Percentiles rank a stretch among this genome's conserved stretches.
These are phyloP conservation scores for Eueides isabella DNA, from an alignment of 1,140 invertebrate genomes.

Conservation along the genomic window DNA sequence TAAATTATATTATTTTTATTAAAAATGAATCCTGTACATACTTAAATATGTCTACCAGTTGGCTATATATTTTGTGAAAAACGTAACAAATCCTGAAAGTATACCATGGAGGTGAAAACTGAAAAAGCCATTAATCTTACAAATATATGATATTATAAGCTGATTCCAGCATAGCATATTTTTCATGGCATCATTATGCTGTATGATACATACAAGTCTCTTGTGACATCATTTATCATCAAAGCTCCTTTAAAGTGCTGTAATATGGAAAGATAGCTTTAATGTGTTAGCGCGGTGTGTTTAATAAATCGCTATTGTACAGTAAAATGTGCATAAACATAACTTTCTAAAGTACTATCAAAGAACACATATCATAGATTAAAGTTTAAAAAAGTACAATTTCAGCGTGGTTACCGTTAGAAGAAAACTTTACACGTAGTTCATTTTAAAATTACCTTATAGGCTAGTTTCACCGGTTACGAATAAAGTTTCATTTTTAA, in stretches of 20 bases:
- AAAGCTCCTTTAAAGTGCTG: constrained; percentile 4
- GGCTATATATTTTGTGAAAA: too few relatives aligned
- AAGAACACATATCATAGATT: not conserved
- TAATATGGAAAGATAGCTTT: constrained; percentile 8
- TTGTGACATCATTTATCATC: constrained; percentile 2
- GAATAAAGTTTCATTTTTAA: too few relatives aligned
- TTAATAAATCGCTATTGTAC: not conserved
- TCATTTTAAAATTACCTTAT: not conserved
- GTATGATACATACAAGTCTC: not conserved
- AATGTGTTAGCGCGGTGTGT: not conserved
- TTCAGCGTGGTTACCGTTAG: not conserved
- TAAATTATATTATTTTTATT: too few relatives aligned
- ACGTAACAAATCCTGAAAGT: too few relatives aligned
- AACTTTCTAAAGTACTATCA: not conserved
- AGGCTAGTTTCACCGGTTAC: too few relatives aligned
- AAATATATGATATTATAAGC: not conserved
- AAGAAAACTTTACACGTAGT: not conserved
- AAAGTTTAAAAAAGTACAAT: not conserved
- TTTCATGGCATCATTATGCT: constrained; percentile 11
- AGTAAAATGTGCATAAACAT: not conserved
- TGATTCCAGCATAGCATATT: constrained; percentile 8
- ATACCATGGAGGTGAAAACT: not conserved
- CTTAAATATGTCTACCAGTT: too few relatives aligned
- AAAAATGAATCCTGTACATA: too few relatives aligned
- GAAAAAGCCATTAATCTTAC: constrained; percentile 1